A percentile compares a stretch with the other conserved stretches of the same genome.
Evolutionary conservation across 2,797 vertebrate species (phyloP).

Genomic region (Pseudotriccus pelzelni): DNA sequence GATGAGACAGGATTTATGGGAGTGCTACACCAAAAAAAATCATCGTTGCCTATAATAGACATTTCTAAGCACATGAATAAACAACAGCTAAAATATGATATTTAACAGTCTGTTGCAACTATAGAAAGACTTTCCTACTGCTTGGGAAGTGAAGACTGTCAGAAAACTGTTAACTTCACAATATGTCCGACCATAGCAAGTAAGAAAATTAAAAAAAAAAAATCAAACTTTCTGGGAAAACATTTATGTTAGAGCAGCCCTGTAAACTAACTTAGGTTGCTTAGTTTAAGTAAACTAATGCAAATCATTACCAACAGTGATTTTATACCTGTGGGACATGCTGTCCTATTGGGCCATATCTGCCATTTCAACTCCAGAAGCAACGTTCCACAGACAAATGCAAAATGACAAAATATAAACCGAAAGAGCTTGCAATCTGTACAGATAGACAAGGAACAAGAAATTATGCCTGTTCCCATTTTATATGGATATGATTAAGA

Average conservation of each 20-base stretch:
- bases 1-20: neutral
- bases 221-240: neutral
- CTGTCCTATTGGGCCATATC: neutral
- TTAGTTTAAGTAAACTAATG: neutral
- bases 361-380: neutral
- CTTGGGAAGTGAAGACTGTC: neutral
- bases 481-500: neutral
- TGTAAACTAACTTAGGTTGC: neutral
- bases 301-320: neutral
- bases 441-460: neutral
- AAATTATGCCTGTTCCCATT: neutral
- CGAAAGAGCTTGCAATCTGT: neutral
- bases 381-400: neutral
- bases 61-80: neutral
- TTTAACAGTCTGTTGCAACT: neutral
- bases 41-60: neutral
- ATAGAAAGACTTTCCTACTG: neutral
- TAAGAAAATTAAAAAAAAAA: neutral
- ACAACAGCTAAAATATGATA: neutral
- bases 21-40: neutral
- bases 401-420: neutral
- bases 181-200: neutral
- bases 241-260: neutral
- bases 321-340: neutral
- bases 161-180: slow-evolving; percentile 1